A percentile compares a stretch with the other conserved stretches of the same genome.
Evolutionary conservation across 2,113 vertebrate species (phyloP).

Genomic region (Sturnus vulgaris): DNA sequence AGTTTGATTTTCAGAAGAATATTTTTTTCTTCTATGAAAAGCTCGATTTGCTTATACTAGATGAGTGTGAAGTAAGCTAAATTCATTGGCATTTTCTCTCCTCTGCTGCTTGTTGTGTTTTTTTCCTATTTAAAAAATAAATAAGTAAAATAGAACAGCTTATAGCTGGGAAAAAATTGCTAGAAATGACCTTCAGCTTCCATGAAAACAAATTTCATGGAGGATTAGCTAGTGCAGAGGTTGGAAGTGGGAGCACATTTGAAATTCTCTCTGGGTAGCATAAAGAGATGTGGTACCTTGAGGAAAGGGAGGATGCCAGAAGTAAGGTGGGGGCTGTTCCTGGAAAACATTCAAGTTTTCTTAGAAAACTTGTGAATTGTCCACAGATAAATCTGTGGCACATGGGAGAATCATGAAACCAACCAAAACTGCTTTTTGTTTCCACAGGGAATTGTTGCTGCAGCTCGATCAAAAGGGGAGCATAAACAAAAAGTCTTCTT

Average conservation of each 20-base stretch:
- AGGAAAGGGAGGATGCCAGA: not conserved
- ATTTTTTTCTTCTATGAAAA: not conserved
- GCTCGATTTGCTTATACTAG: not conserved
- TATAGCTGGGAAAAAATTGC: not conserved
- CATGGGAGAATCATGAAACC: not conserved
- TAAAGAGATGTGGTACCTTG: not conserved
- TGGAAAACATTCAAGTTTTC: not conserved
- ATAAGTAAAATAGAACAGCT: not conserved
- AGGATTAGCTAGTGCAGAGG: not conserved
- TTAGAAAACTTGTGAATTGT: not conserved
- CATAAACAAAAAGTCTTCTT: conserved; percentile 98
- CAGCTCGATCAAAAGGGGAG: conserved; percentile 93
- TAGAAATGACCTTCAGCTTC: conserved; percentile 39
- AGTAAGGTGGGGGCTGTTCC: not conserved
- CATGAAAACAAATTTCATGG: conserved; percentile 30
- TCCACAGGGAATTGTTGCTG: conserved; percentile 88
- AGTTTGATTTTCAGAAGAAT: not conserved
- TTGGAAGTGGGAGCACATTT: not conserved
- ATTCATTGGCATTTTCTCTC: not conserved
- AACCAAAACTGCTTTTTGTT: conserved; percentile 47
- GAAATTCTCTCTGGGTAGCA: not conserved
- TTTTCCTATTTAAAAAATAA: not conserved
- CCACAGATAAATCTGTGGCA: not conserved
- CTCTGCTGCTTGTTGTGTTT: not conserved
- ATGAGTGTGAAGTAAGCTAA: not conserved